Evolutionary conservation across 1,140 invertebrate species (phyloP).

Genomic region (Uloborus diversus): DNA sequence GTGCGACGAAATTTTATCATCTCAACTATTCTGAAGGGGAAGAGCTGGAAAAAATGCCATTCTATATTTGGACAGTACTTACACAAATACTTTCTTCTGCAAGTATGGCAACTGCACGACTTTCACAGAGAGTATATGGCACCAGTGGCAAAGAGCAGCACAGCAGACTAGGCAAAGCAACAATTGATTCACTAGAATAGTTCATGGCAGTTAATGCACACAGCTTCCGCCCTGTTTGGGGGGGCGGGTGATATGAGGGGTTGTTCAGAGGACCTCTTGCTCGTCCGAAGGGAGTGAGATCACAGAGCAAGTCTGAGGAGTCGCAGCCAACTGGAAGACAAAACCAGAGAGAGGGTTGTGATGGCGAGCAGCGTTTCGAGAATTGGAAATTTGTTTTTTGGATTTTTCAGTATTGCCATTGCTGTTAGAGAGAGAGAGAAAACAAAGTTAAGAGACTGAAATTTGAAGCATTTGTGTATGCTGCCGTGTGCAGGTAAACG

Average conservation of each 20-base stretch:
- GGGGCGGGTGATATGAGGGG: not conserved
- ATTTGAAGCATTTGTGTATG: too few relatives aligned
- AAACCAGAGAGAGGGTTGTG: slow-evolving; percentile 46
- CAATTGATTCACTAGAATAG: slow-evolving; percentile 47
- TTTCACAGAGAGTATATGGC: slow-evolving; percentile 37
- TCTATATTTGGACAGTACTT: too few relatives aligned
- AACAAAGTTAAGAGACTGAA: too few relatives aligned
- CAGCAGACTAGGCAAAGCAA: slow-evolving; percentile 42
- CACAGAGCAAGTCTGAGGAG: slow-evolving; percentile 31
- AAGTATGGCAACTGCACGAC: not conserved
- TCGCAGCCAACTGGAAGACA: slow-evolving; percentile 44
- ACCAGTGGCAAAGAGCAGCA: slow-evolving; percentile 51
- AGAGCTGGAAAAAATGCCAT: too few relatives aligned
- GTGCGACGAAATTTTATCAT: too few relatives aligned
- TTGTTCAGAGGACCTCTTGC: too few relatives aligned
- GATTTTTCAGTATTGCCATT: too few relatives aligned
- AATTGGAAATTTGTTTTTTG: too few relatives aligned
- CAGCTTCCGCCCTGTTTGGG: not conserved
- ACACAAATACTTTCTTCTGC: too few relatives aligned
- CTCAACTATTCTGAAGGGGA: too few relatives aligned
- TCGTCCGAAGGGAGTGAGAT: not conserved
- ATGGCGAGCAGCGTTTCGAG: slow-evolving; percentile 17
- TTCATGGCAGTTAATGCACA: slow-evolving; percentile 51
- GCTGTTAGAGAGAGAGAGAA: too few relatives aligned
- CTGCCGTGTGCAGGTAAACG: too few relatives aligned